Evolutionary conservation across 2,888 invertebrate genomes (phyloP).

Genomic region (Pharmacophagus antenor): DNA sequence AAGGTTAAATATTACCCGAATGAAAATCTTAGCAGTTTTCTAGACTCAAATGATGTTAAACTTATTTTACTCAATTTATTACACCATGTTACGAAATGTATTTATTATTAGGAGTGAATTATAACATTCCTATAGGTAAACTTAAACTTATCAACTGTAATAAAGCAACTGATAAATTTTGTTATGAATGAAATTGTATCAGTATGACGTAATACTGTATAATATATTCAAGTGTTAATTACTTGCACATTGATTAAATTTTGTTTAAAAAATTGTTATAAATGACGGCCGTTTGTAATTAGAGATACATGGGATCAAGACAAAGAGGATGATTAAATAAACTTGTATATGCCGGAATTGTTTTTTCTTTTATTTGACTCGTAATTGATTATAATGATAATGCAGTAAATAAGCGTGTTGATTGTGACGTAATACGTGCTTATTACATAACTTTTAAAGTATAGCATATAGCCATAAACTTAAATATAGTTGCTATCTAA

Average conservation of each 20-base stretch:
- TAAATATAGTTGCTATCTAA: no score
- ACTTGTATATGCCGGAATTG: neutral
- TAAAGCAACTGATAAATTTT: neutral
- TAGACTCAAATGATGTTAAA: constrained; percentile 3
- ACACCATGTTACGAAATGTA: neutral
- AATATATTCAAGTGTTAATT: constrained; percentile 20
- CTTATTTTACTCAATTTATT: neutral
- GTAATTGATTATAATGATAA: no score
- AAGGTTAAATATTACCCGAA: neutral
- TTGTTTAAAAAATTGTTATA: constrained; percentile 7
- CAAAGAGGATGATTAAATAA: constrained; percentile 16
- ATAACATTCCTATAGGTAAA: constrained; percentile 13
- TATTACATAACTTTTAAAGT: no score
- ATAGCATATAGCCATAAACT: no score
- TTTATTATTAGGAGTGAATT: constrained; percentile 23
- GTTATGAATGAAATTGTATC: neutral
- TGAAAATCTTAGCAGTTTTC: neutral
- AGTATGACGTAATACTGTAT: constrained; percentile 9
- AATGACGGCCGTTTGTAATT: constrained; percentile 2
- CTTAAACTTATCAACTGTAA: constrained; percentile 13
- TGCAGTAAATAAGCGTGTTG: no score
- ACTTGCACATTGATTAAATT: constrained; percentile 24
- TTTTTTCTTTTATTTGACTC: constrained; percentile 3
- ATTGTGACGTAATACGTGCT: no score
- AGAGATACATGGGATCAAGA: constrained; percentile 1